phyloP scores from a whole-genome alignment of 2,888 invertebrate species.

The Lasioglossum oenotherae region DNA sequence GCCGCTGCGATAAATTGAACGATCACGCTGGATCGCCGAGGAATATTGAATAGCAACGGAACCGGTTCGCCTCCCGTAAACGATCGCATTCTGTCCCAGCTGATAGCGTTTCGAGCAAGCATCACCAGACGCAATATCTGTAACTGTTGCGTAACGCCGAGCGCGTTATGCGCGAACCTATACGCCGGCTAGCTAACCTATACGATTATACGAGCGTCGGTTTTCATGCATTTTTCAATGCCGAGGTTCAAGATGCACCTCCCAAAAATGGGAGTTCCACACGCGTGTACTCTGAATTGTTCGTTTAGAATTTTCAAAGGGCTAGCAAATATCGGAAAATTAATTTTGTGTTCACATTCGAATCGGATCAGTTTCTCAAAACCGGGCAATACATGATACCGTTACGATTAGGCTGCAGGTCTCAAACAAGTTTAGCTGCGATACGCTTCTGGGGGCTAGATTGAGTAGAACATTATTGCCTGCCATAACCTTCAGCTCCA shows the following conservation, averaged over 20 bases:
- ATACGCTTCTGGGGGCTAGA: background rate
- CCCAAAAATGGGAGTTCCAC: no score
- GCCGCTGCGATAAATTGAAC: conserved; percentile 38
- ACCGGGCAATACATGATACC: background rate
- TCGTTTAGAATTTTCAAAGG: no score
- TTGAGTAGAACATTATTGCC: background rate
- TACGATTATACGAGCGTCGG: no score
- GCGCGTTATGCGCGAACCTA: conserved; percentile 53
- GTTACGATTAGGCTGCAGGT: background rate
- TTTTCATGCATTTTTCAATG: no score
- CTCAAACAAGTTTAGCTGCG: background rate
- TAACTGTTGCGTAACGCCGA: conserved; percentile 69
- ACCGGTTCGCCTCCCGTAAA: conserved; percentile 65
- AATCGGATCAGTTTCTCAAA: background rate
- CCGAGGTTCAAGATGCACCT: no score
- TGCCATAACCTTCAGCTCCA: no score
- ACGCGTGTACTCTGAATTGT: background rate
- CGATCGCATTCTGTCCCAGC: conserved; percentile 62
- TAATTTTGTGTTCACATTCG: background rate
- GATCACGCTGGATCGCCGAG: conserved; percentile 37
- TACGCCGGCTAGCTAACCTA: conserved; percentile 45
- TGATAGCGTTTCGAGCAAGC: conserved; percentile 53
- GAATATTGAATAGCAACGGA: conserved; percentile 57
- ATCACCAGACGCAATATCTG: conserved; percentile 69
- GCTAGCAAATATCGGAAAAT: no score